Conservation (phyloP, 2,797 vertebrate species). For the Merluccius polli region DNA sequence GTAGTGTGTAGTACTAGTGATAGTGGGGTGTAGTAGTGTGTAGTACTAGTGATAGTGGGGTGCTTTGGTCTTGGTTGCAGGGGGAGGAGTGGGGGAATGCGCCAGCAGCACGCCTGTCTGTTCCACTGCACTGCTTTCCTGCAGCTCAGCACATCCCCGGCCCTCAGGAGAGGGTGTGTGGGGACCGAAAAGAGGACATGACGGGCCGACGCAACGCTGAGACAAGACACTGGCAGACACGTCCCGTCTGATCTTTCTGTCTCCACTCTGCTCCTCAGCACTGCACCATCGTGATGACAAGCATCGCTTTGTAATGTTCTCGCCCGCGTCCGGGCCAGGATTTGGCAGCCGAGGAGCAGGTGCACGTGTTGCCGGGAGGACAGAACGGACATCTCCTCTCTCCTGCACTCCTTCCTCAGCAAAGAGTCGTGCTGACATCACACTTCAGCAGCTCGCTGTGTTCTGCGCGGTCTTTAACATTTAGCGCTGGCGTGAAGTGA, state of each 20-base stretch:
- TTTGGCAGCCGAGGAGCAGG: slow-evolving; percentile 48
- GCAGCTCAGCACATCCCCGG: slow-evolving; percentile 66
- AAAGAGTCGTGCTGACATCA: slow-evolving; percentile 62
- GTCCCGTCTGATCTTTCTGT: slow-evolving; percentile 52
- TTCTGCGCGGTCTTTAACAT: slow-evolving; percentile 61
- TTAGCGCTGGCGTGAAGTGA: slow-evolving; percentile 52
- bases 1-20: slow-evolving; percentile 37
- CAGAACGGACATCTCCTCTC: slow-evolving; percentile 56
- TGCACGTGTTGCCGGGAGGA: slow-evolving; percentile 63
- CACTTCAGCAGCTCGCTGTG: slow-evolving; percentile 60
- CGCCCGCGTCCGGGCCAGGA: slow-evolving; percentile 20
- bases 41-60: slow-evolving; percentile 42
- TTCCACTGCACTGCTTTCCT: slow-evolving; percentile 65
- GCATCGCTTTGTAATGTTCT: slow-evolving; percentile 1
- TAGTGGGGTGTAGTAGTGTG: slow-evolving; percentile 35
- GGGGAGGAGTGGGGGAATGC: too few relatives aligned
- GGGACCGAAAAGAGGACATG: slow-evolving; percentile 44
- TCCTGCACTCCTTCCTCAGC: slow-evolving; percentile 53
- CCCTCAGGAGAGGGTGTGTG: slow-evolving; percentile 35
- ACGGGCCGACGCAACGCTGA: slow-evolving; percentile 55
- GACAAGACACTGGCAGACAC: slow-evolving; percentile 50
- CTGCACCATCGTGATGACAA: slow-evolving; percentile 25
- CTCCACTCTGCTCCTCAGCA: slow-evolving; percentile 12
- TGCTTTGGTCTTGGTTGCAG: background rate
- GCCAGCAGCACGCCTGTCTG: slow-evolving; percentile 52